Evolutionary conservation across 2,113 vertebrate genomes (phyloP).

Genomic region (Rostratula benghalensis): DNA sequence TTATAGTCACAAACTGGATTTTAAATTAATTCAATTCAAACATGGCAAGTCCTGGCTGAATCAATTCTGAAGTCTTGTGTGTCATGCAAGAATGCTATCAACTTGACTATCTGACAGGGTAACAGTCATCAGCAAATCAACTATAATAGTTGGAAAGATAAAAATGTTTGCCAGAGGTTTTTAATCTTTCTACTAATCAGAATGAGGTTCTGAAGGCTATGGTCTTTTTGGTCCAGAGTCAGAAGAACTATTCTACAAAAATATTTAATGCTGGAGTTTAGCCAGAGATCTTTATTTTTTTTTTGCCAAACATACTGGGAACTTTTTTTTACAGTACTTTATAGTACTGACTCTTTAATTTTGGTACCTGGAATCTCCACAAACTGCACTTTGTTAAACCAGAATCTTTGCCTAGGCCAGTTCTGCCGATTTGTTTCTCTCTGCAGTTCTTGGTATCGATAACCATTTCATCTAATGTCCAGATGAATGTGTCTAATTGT

Average conservation of each 20-base stretch:
- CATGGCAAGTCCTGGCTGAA: background rate
- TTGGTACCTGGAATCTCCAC: background rate
- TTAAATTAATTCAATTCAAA: background rate
- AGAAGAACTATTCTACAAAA: background rate
- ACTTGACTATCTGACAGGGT: background rate
- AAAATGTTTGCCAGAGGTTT: background rate
- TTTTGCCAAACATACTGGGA: background rate
- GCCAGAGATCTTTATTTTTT: background rate
- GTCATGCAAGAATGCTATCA: background rate
- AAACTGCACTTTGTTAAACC: background rate
- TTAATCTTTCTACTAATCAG: background rate
- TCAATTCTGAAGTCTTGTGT: background rate
- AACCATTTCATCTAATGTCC: background rate
- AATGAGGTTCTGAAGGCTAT: background rate
- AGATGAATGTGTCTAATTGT: conserved; percentile 37
- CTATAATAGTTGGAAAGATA: background rate
- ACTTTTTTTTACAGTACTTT: background rate
- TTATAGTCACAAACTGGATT: background rate
- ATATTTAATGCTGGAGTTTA: background rate
- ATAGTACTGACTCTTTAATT: background rate
- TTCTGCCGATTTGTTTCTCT: background rate
- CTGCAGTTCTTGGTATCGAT: background rate
- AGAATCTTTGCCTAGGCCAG: background rate
- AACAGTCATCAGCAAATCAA: background rate
- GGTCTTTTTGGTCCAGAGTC: background rate